Percentiles rank a stretch among this genome's conserved stretches.
These are phyloP conservation scores for Dinomys branickii DNA, from an alignment of 2,113 vertebrate genomes.

Conservation along the genomic window DNA sequence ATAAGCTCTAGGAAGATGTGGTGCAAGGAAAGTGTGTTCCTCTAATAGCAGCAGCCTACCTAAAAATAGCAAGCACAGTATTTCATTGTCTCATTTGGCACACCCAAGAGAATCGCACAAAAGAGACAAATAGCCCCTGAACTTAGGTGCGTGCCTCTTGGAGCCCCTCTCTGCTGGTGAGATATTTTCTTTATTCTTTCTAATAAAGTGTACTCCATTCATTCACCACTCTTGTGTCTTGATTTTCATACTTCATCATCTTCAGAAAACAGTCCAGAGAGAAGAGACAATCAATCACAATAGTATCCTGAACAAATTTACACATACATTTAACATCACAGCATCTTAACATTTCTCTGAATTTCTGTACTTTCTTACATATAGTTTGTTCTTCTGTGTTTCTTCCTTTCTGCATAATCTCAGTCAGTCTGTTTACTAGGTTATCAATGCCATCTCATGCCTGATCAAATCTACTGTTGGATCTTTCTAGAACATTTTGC, in stretches of 20 bases:
- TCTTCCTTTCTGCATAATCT: background rate
- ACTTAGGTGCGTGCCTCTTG: background rate
- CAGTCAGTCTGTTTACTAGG: background rate
- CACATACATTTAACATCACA: background rate
- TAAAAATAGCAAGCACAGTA: background rate
- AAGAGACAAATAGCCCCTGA: background rate
- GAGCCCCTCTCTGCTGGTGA: background rate
- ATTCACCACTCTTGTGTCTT: background rate
- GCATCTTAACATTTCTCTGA: background rate
- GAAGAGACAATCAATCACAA: background rate
- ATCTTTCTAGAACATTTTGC: background rate
- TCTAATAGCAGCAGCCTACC: background rate
- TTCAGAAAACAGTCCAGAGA: background rate
- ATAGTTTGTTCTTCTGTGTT: background rate
- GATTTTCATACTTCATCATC: background rate
- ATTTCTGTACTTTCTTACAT: background rate
- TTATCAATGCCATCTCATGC: background rate
- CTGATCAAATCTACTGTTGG: background rate
- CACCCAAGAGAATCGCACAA: background rate
- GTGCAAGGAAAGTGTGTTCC: background rate
- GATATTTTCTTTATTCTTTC: background rate
- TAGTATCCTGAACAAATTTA: background rate
- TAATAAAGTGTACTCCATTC: background rate
- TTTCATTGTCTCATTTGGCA: background rate
- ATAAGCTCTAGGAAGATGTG: background rate